Percentiles rank a stretch among this genome's conserved stretches.
phyloP scores from a whole-genome alignment of 2,797 vertebrate species.

The Anableps anableps region DNA sequence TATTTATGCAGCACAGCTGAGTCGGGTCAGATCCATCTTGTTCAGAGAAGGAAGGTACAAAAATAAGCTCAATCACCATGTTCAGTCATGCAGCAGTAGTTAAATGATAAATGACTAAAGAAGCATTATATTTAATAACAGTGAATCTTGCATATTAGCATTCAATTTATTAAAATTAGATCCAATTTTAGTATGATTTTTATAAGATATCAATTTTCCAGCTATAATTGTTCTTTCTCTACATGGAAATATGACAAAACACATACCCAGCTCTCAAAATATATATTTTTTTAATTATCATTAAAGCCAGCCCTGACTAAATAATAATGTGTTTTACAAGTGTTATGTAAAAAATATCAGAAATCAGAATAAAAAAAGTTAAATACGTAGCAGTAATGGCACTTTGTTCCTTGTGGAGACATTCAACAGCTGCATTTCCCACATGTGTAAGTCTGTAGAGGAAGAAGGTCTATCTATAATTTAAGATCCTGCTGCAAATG shows the following conservation, averaged over 20 bases:
- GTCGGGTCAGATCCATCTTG: slow-evolving; percentile 41
- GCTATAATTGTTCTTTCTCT: background rate
- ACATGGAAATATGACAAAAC: background rate
- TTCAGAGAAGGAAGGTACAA: slow-evolving; percentile 19
- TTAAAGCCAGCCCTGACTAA: background rate
- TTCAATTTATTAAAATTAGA: slow-evolving; percentile 5
- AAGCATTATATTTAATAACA: slow-evolving; percentile 29
- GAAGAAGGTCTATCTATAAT: background rate
- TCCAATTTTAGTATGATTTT: background rate
- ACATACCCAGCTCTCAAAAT: background rate
- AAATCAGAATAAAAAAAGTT: background rate
- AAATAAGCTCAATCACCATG: slow-evolving; percentile 9
- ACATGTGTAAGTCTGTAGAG: background rate
- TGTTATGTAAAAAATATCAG: background rate
- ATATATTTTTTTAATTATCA: background rate
- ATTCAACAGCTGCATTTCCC: background rate
- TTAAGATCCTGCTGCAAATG: background rate
- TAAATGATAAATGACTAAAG: slow-evolving; percentile 41
- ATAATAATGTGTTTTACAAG: background rate
- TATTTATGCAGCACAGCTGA: slow-evolving; percentile 35
- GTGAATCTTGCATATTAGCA: slow-evolving; percentile 19
- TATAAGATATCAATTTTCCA: background rate
- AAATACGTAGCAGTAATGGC: background rate
- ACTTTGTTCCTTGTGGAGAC: background rate
- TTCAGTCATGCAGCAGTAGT: slow-evolving; percentile 43